phyloP scores from a whole-genome alignment of 1,140 invertebrate species.

The Apis laboriosa region DNA sequence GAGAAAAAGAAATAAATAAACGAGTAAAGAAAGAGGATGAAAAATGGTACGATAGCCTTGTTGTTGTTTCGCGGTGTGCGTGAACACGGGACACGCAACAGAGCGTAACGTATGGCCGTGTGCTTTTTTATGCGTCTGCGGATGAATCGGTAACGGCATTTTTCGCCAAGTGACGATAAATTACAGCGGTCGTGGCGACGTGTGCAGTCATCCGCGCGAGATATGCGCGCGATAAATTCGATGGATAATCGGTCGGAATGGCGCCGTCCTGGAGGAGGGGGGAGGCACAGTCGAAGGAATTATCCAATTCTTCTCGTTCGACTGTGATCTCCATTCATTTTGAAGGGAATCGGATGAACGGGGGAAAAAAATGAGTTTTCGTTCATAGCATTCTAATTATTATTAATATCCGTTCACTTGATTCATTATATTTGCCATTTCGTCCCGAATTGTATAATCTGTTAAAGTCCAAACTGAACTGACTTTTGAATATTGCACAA shows the following conservation, averaged over 20 bases:
- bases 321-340: neutral
- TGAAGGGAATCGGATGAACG: neutral
- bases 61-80: conserved; percentile 16
- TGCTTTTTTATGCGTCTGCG: conserved; percentile 60
- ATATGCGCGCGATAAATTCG: conserved; percentile 61
- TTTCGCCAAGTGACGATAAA: conserved; percentile 66
- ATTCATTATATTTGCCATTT: no score
- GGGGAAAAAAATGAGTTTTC: no score
- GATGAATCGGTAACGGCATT: conserved; percentile 67
- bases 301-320: conserved; percentile 17
- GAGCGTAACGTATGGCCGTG: conserved; percentile 61
- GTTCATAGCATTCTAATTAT: no score
- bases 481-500: no score
- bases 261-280: neutral
- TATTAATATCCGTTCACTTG: no score
- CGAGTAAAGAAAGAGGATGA: no score
- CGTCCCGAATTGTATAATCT: no score
- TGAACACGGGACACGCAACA: conserved; percentile 40
- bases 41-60: no score
- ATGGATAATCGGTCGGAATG: conserved; percentile 52
- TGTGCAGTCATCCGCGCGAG: conserved; percentile 29
- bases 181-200: conserved; percentile 48
- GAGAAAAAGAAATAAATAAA: no score
- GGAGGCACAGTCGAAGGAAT: neutral
- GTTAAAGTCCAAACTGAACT: no score